Conservation (phyloP, 2,888 invertebrate species). For the Cantharis rustica region DNA sequence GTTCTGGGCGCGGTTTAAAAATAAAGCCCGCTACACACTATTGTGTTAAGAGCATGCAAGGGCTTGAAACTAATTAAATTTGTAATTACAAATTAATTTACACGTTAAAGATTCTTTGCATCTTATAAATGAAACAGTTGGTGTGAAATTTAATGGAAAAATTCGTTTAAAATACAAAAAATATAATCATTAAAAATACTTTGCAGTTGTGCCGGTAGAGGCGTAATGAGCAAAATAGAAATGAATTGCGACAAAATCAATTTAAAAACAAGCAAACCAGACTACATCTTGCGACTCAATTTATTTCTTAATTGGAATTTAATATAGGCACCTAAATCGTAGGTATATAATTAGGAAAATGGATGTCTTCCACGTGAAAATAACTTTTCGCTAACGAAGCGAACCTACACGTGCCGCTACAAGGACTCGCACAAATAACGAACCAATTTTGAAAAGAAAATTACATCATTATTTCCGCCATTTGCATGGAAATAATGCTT, state of each 20-base stretch:
- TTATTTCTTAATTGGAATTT: constrained; percentile 21
- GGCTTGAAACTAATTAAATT: too few species aligned
- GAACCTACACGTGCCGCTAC: constrained; percentile 5
- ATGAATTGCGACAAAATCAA: neutral
- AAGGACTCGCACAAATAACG: neutral
- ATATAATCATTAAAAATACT: neutral
- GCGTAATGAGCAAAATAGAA: neutral
- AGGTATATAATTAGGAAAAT: constrained; percentile 1
- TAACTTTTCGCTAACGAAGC: constrained; percentile 3
- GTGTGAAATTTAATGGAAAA: too few species aligned
- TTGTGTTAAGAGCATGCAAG: too few species aligned
- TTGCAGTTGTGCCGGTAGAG: neutral
- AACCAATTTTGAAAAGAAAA: neutral
- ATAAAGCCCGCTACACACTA: neutral
- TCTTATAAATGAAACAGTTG: too few species aligned
- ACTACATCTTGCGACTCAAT: constrained; percentile 19
- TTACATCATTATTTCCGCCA: neutral
- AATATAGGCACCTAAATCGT: constrained; percentile 4
- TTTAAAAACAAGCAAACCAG: neutral
- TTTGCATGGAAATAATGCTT: neutral
- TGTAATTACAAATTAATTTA: too few species aligned
- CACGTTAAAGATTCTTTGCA: too few species aligned
- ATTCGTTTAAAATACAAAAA: too few species aligned
- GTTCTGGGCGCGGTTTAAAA: neutral
- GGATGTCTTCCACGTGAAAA: constrained; percentile 16